phyloP scores from a whole-genome alignment of 2,888 invertebrate species.

The Adelognathus sp. region DNA sequence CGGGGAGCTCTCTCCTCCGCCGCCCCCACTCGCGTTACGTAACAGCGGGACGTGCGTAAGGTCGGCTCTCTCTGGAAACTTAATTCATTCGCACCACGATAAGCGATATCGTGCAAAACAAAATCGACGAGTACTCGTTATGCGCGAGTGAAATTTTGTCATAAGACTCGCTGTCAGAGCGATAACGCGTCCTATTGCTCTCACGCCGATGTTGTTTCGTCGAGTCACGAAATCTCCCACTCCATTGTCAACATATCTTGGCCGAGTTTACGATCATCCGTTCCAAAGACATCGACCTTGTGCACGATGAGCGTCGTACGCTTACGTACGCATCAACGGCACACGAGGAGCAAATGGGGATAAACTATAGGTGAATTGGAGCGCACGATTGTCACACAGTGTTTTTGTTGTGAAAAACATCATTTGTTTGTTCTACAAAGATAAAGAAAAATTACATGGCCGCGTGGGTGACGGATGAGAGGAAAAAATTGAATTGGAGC shows the following conservation, averaged over 20 bases:
- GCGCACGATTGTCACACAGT: not conserved
- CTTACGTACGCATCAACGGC: not conserved
- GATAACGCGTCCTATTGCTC: not conserved
- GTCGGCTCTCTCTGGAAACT: not conserved
- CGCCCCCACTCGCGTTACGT: constrained; percentile 5
- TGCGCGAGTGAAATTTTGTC: not conserved
- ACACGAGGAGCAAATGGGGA: not conserved
- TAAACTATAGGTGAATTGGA: constrained; percentile 15
- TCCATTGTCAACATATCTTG: not conserved
- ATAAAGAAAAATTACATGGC: not conserved
- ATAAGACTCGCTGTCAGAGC: not conserved
- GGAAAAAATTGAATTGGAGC: constrained; percentile 15
- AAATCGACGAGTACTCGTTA: not conserved
- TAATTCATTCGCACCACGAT: not conserved
- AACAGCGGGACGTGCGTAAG: not conserved
- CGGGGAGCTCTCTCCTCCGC: not conserved
- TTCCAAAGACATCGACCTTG: constrained; percentile 22
- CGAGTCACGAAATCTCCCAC: not conserved
- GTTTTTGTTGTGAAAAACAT: constrained; percentile 3
- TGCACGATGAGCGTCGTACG: not conserved
- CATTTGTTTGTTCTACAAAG: constrained; percentile 20
- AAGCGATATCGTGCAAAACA: not conserved
- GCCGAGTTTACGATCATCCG: not conserved
- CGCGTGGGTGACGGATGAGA: not conserved
- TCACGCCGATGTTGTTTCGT: not conserved